Conservation (phyloP, 2,888 invertebrate genomes). For the Agrilus mali region DNA sequence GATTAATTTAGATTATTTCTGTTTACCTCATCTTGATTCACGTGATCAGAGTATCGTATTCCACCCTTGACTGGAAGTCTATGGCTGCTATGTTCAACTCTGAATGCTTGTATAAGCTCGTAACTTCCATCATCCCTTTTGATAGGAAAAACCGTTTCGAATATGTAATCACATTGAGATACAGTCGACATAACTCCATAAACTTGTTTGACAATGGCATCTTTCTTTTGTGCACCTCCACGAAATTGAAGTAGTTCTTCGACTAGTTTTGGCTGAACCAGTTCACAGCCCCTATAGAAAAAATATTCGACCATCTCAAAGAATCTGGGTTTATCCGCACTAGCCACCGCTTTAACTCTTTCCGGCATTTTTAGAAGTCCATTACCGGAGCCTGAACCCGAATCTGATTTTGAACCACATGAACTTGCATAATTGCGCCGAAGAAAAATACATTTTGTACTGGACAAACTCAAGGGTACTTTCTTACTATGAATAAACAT, state of each 20-base stretch:
- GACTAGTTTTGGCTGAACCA: slow-evolving; percentile 40
- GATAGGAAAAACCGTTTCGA: slow-evolving; percentile 58
- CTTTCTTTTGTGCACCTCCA: slow-evolving; percentile 44
- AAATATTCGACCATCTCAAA: slow-evolving; percentile 55
- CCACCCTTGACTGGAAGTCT: slow-evolving; percentile 44
- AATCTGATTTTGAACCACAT: no score
- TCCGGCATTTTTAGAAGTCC: slow-evolving; percentile 29
- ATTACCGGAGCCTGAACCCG: not conserved
- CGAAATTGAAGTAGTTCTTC: slow-evolving; percentile 31
- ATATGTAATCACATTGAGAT: slow-evolving; percentile 54
- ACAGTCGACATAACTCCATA: slow-evolving; percentile 50
- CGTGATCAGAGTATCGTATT: slow-evolving; percentile 22
- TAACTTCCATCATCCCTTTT: slow-evolving; percentile 55
- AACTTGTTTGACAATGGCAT: slow-evolving; percentile 35
- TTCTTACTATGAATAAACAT: no score
- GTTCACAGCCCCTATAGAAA: slow-evolving; percentile 48
- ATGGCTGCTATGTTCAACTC: slow-evolving; percentile 65
- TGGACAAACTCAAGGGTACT: no score
- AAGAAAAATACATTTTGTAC: no score
- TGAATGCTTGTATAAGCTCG: slow-evolving; percentile 56
- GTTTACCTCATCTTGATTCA: slow-evolving; percentile 55
- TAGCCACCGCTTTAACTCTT: slow-evolving; percentile 26
- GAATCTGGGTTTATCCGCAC: slow-evolving; percentile 40
- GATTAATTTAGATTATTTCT: no score
- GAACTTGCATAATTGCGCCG: no score